phyloP scores from a whole-genome alignment of 2,797 vertebrate genomes.

The Varecia variegata region DNA sequence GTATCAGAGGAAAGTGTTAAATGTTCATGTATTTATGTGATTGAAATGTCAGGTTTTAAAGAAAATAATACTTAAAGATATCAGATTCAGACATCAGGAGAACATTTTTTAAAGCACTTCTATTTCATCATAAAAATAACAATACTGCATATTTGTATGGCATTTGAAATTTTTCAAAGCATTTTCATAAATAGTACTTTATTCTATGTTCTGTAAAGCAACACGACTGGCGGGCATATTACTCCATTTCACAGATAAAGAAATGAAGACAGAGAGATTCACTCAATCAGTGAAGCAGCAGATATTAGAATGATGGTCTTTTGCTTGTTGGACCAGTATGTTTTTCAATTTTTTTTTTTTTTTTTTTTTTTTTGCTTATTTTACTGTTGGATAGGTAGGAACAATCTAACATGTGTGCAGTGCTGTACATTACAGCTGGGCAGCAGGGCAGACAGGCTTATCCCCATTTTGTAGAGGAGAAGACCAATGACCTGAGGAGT shows the following conservation, averaged over 20 bases:
- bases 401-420: background rate
- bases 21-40: background rate
- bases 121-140: background rate
- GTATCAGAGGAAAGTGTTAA: background rate
- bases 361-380: background rate
- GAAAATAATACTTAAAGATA: background rate
- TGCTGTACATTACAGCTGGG: background rate
- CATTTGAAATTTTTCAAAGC: conserved; percentile 29
- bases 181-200: background rate
- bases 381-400: background rate
- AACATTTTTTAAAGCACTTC: background rate
- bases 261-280: background rate
- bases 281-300: background rate
- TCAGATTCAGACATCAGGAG: background rate
- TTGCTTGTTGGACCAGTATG: background rate
- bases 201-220: background rate
- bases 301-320: background rate
- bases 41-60: conserved; percentile 24
- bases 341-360: too few species aligned
- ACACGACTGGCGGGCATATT: background rate
- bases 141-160: background rate
- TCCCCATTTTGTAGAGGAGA: background rate
- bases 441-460: background rate
- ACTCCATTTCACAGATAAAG: background rate
- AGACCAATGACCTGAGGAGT: background rate